Base-by-base conservation (phyloP, 2,113 vertebrate genomes). In the Scolopax mira region DNA sequence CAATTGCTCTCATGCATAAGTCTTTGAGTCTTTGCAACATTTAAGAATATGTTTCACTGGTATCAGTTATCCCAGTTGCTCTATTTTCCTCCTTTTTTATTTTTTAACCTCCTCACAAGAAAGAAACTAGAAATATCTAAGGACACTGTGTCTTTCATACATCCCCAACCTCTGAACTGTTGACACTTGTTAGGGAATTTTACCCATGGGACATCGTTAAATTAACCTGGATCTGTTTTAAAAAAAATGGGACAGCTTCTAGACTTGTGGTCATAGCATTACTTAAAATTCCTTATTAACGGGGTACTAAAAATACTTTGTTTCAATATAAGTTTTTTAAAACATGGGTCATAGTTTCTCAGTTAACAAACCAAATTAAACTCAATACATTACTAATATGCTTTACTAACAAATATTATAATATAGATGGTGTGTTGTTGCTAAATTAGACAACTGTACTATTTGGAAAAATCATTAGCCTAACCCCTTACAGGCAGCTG, bases 401-500 rank as follows among this genome's bases (percentile, higher is more conserved):
- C 30, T 18, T 70, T 62, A 18, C 28, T 74, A 71, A 69, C 23
- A 64, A 88, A 9, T 78, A 48, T 44, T 70, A 83, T 49, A 90
- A 94, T 22, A 42, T 82, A 55, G 74, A 57, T 1, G 1, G 25
- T 48, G 7, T 52, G 39, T 54, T 93, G 48, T 92, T 93, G 46
- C 70, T 94, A 71, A 89, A 79, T 89, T 75, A 74, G 51, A 71
- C 9, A 8, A 42, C n/a, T 70, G 18, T 44, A 69, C 72, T 82
- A 65, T 82, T 89, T 82, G 81, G 80, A 79, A 44, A 86, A 91
- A 60, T 88, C 88, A 64, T 48, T 70, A 73, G 55, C 41, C 60
- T 85, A 84, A 77, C 52, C 42, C 51, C 79, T 92, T 84, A 90
- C 79, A 94, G 72, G 88, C 96, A 94, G 90, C 96, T 90, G 90